These are phyloP conservation scores for Dyspetes luteomarginatus DNA, from an alignment of 2,888 invertebrate species.

Conservation along the genomic window DNA sequence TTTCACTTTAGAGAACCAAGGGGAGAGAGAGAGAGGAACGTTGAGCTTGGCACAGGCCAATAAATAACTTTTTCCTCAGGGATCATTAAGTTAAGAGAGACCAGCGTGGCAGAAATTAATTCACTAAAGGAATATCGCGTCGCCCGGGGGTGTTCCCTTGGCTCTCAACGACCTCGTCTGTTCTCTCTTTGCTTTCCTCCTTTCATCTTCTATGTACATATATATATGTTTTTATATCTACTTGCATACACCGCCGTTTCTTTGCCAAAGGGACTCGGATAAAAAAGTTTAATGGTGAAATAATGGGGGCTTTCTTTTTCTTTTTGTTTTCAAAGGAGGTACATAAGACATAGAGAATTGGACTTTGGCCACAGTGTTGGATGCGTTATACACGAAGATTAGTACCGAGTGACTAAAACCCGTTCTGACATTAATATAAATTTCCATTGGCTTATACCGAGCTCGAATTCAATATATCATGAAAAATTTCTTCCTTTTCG, in stretches of 20 bases:
- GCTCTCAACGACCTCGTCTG: slow-evolving; percentile 43
- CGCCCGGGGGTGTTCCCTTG: slow-evolving; percentile 44
- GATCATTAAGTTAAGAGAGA: slow-evolving; percentile 75
- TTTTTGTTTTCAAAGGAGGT: slow-evolving; percentile 38
- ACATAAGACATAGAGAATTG: slow-evolving; percentile 70
- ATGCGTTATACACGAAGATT: slow-evolving; percentile 65
- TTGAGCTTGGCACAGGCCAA: slow-evolving; percentile 59
- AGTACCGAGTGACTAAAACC: slow-evolving; percentile 8
- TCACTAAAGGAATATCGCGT: slow-evolving; percentile 74
- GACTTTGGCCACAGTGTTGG: slow-evolving; percentile 69
- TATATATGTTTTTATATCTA: slow-evolving; percentile 7
- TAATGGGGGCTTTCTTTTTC: slow-evolving; percentile 70
- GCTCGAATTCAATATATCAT: too few relatives aligned
- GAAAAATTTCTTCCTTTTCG: neutral
- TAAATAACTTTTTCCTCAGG: slow-evolving; percentile 73
- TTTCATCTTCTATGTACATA: neutral
- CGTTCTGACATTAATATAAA: too few relatives aligned
- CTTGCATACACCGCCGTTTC: slow-evolving; percentile 3
- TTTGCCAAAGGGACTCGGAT: slow-evolving; percentile 46
- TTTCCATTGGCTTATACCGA: slow-evolving; percentile 1
- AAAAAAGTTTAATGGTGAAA: slow-evolving; percentile 76
- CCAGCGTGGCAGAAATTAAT: slow-evolving; percentile 74
- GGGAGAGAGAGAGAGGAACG: neutral
- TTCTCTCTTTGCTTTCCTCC: slow-evolving; percentile 24
- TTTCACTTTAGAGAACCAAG: neutral